Conservation (phyloP, 2,113 vertebrate genomes). For the Sturnus vulgaris region DNA sequence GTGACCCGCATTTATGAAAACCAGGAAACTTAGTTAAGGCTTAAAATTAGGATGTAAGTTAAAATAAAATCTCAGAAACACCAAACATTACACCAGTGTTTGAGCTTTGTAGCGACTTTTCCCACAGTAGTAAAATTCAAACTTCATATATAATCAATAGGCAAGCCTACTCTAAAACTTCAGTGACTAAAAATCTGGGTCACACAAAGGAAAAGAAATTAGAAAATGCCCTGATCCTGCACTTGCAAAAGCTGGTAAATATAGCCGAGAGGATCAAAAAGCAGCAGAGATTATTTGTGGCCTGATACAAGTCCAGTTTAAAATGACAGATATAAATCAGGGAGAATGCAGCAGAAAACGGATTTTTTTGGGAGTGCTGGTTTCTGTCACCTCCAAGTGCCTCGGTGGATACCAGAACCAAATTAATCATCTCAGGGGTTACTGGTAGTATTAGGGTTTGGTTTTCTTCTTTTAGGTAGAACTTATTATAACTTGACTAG, state of each 20-base stretch:
- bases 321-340: background rate
- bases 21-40: background rate
- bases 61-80: background rate
- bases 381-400: background rate
- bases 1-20: background rate
- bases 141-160: background rate
- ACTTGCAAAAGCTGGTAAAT: background rate
- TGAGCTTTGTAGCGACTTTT: background rate
- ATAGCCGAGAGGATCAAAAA: background rate
- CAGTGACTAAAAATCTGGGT: background rate
- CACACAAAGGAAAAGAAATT: background rate
- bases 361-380: background rate
- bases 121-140: background rate
- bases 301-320: background rate
- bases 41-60: background rate
- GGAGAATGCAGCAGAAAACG: background rate
- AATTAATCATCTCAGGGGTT: background rate
- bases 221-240: background rate
- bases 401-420: fast-evolving
- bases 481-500: background rate
- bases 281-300: background rate
- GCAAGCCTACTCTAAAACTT: background rate
- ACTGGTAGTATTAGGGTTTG: background rate
- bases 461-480: background rate
- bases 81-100: background rate